phyloP scores from a whole-genome alignment of 1,140 invertebrate genomes.

The Achatina immaculata region DNA sequence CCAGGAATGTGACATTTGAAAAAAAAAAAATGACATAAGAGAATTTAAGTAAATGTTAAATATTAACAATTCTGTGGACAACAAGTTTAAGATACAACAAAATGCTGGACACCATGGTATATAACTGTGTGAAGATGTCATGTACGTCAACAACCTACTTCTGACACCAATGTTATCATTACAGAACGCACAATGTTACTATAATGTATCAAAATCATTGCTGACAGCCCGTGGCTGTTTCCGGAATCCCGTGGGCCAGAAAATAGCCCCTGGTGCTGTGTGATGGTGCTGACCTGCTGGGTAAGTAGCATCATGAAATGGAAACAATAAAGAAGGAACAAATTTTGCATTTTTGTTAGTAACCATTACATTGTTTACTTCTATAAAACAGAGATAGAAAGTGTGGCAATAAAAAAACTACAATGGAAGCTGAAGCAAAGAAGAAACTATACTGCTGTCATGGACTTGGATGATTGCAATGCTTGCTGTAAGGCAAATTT shows the following conservation, averaged over 20 bases:
- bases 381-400: too few species aligned
- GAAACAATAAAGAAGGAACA: conserved; percentile 14
- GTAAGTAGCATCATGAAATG: not conserved
- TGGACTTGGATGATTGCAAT: too few species aligned
- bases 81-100: too few species aligned
- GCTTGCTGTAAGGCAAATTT: too few species aligned
- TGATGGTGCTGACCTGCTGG: conserved; percentile 40
- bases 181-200: conserved; percentile 1
- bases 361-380: too few species aligned
- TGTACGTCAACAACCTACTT: not conserved
- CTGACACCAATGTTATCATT: not conserved
- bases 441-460: too few species aligned
- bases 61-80: not conserved
- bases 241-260: conserved; percentile 47
- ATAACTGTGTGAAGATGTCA: not conserved
- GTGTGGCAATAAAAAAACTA: too few species aligned
- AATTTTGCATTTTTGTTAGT: too few species aligned
- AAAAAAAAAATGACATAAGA: too few species aligned
- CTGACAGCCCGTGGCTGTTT: conserved; percentile 39
- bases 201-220: conserved; percentile 49
- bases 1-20: too few species aligned
- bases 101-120: not conserved
- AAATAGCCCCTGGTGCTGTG: conserved; percentile 44
- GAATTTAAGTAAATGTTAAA: not conserved
- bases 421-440: too few species aligned